Percentiles rank a stretch among this genome's conserved stretches.
Evolutionary conservation across 2,113 vertebrate species (phyloP).

Genomic region (Sinocyclocheilus anshuiensis): DNA sequence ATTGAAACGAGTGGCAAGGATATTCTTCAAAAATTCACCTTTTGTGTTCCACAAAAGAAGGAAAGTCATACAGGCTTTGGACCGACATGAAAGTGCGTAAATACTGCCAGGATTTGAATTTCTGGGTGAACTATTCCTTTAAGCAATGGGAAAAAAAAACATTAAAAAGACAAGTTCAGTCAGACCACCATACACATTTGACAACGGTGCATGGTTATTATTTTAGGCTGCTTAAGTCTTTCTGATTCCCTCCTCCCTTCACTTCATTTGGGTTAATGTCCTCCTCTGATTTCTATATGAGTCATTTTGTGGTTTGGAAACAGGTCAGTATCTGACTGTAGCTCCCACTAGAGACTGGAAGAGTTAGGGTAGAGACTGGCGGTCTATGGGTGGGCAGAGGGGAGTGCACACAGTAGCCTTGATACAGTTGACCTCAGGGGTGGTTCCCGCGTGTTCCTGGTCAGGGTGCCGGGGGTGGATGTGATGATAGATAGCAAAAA

Average conservation of each 20-base stretch:
- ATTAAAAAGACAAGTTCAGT: conserved; percentile 16
- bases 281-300: conserved; percentile 54
- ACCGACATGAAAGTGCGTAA: not conserved
- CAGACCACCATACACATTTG: conserved; percentile 49
- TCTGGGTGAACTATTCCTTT: not conserved
- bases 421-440: not conserved
- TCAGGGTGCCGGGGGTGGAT: not conserved
- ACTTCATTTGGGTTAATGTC: conserved; percentile 51
- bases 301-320: conserved; percentile 58
- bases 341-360: conserved; percentile 19
- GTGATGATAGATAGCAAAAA: conserved; percentile 6
- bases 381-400: not conserved
- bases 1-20: not conserved
- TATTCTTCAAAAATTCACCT: not conserved
- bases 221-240: conserved; percentile 18
- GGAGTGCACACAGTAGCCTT: conserved; percentile 37
- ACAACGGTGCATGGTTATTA: conserved; percentile 23
- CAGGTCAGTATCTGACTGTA: conserved; percentile 35
- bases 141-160: conserved; percentile 9
- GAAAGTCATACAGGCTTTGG: not conserved
- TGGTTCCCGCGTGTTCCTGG: conserved; percentile 1
- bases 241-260: conserved; percentile 37
- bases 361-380: not conserved
- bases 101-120: not conserved
- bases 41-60: not conserved